Percentiles rank a stretch among this genome's conserved stretches.
Conservation (phyloP, 2,888 invertebrate species). For the Campoplex capitator region DNA sequence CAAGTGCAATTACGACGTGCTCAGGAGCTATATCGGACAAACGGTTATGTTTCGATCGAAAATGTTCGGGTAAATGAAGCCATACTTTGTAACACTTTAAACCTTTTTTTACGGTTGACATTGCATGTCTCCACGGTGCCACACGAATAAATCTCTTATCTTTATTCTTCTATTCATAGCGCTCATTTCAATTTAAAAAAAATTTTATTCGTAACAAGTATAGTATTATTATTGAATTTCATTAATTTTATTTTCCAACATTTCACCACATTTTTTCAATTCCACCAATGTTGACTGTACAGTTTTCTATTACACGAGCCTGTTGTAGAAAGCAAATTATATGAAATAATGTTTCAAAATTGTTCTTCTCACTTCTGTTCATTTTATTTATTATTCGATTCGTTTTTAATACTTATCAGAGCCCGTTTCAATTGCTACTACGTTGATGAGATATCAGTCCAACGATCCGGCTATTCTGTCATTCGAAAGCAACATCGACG, state of each 20-base stretch:
- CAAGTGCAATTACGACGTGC: conserved; percentile 73
- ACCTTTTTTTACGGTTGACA: conserved; percentile 68
- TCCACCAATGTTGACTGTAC: not conserved
- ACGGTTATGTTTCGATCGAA: conserved; percentile 89
- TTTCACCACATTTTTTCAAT: conserved; percentile 62
- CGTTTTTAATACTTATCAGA: conserved; percentile 81
- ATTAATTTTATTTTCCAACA: conserved; percentile 65
- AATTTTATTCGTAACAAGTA: not conserved
- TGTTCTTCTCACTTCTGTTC: conserved; percentile 46
- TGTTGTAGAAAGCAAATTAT: not conserved
- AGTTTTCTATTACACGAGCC: not conserved
- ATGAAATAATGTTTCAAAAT: not conserved
- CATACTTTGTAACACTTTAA: conserved; percentile 75
- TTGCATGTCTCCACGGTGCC: conserved; percentile 53
- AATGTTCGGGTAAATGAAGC: conserved; percentile 88
- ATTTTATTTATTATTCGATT: conserved; percentile 70
- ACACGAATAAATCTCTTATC: conserved; percentile 13
- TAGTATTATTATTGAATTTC: conserved; percentile 25
- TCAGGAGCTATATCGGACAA: conserved; percentile 87
- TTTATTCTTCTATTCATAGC: conserved; percentile 38
- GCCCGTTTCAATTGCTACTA: conserved; percentile 88
- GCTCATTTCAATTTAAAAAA: conserved; percentile 20
- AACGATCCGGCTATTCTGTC: conserved; percentile 87
- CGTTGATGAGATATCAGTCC: conserved; percentile 87
- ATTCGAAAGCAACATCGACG: conserved; percentile 86